Evolutionary conservation across 1,140 invertebrate genomes (phyloP).

Genomic region (Vanessa atalanta): DNA sequence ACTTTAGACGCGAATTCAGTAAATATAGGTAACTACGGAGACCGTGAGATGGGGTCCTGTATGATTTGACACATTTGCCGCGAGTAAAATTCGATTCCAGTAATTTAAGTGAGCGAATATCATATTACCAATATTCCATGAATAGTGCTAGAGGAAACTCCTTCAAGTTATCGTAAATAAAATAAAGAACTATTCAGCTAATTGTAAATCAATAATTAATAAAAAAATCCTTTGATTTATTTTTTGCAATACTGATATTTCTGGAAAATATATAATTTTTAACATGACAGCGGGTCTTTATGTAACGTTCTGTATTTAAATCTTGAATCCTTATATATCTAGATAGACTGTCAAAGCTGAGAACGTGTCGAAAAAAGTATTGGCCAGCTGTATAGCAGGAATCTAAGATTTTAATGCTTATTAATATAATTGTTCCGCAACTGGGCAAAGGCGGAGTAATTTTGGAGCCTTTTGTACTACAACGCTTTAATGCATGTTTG

Average conservation of each 20-base stretch:
- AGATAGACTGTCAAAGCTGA: no score
- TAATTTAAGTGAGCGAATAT: slow-evolving; percentile 20
- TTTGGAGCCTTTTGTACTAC: no score
- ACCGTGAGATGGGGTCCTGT: slow-evolving; percentile 19
- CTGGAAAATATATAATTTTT: background rate
- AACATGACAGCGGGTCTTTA: no score
- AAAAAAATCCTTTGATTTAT: no score
- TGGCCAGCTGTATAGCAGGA: no score
- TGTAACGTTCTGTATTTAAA: no score
- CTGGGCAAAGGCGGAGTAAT: no score
- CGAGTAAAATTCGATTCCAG: slow-evolving; percentile 10
- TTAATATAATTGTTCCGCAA: no score
- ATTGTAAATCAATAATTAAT: background rate
- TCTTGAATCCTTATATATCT: no score
- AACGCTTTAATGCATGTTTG: no score
- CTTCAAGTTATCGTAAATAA: background rate
- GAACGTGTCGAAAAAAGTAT: no score
- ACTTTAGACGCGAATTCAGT: slow-evolving; percentile 40
- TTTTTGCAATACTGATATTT: background rate
- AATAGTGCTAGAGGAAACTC: background rate
- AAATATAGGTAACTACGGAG: slow-evolving; percentile 27
- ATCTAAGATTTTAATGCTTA: no score
- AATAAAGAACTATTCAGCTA: background rate
- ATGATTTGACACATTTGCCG: slow-evolving; percentile 30
- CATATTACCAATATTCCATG: slow-evolving; percentile 1